phyloP scores from a whole-genome alignment of 2,113 vertebrate species.

The Chlorodrepanis virens region DNA sequence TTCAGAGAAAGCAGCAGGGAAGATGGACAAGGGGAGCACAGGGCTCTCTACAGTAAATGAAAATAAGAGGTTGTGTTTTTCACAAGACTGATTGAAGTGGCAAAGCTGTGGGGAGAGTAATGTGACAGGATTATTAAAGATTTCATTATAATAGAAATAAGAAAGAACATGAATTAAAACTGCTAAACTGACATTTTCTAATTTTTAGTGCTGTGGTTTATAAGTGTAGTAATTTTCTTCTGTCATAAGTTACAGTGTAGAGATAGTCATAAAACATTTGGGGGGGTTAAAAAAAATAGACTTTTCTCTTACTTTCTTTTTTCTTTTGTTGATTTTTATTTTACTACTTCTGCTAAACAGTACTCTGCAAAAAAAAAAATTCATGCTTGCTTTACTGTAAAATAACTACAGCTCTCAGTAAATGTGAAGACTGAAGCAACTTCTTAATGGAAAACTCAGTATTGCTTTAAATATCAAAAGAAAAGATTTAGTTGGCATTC shows the following conservation, averaged over 20 bases:
- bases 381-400: background rate
- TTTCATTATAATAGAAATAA: background rate
- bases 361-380: background rate
- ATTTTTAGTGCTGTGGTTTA: background rate
- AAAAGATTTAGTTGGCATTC: background rate
- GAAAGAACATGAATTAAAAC: background rate
- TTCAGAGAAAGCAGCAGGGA: background rate
- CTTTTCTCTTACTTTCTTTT: background rate
- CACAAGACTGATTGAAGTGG: background rate
- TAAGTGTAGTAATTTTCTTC: background rate
- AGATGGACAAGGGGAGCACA: background rate
- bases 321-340: background rate
- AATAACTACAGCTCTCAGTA: background rate
- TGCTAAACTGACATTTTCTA: background rate
- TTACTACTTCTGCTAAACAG: background rate
- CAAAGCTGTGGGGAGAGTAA: background rate
- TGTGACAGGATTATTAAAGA: background rate
- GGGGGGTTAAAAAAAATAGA: rapidly evolving
- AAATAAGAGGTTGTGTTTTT: background rate
- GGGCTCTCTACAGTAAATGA: background rate
- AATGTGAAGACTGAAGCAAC: background rate
- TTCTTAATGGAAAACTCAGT: background rate
- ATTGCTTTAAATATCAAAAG: background rate
- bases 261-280: background rate
- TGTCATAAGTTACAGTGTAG: background rate